Conservation (phyloP, 2,797 vertebrate genomes). For the Choloepus didactylus region DNA sequence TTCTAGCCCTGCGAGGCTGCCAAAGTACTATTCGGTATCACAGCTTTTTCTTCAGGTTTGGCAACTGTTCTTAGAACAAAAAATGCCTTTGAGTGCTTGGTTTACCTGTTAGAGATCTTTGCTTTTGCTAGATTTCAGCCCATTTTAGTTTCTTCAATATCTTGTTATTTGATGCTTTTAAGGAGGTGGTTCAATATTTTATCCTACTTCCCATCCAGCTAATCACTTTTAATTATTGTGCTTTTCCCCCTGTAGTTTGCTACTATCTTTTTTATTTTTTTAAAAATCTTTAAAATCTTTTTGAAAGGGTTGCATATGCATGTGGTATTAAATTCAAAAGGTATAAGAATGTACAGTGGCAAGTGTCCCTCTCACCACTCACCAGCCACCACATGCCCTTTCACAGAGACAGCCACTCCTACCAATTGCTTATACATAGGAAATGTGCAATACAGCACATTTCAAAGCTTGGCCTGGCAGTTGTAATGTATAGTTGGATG, state of each 20-base stretch:
- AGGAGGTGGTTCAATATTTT: conserved; percentile 1
- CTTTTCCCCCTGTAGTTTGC: background rate
- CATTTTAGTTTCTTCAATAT: background rate
- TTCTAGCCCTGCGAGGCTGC: background rate
- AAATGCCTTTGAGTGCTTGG: background rate
- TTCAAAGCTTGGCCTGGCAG: background rate
- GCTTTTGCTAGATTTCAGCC: conserved; percentile 23
- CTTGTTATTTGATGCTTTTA: background rate
- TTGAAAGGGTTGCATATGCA: background rate
- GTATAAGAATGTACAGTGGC: background rate
- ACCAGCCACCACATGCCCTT: background rate
- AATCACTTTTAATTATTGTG: background rate
- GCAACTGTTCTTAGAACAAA: background rate
- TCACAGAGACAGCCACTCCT: background rate
- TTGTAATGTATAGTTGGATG: background rate
- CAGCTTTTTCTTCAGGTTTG: background rate
- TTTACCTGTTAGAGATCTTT: background rate
- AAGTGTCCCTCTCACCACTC: background rate
- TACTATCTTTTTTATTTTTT: background rate
- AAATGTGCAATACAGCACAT: background rate
- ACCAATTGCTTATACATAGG: background rate
- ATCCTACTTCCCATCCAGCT: background rate
- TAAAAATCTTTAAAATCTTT: background rate
- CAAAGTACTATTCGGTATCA: background rate
- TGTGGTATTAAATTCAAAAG: background rate